A percentile compares a stretch with the other conserved stretches of the same genome.
Evolutionary conservation across 2,113 vertebrate genomes (phyloP).

Genomic region (Microcebus griseorufus): DNA sequence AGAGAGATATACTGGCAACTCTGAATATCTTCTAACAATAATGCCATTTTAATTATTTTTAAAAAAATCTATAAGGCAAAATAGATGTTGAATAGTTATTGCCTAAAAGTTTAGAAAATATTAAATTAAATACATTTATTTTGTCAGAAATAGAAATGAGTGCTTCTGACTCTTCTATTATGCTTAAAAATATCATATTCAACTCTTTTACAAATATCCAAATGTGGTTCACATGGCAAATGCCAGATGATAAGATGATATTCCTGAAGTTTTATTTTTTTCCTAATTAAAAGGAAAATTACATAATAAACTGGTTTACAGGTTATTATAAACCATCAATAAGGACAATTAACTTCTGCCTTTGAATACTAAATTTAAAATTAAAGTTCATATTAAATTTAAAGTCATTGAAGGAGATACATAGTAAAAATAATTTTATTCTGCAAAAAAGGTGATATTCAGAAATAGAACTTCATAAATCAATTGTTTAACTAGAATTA

Average conservation of each 20-base stretch:
- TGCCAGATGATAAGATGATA: not conserved
- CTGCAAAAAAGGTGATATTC: not conserved
- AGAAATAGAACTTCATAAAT: constrained; percentile 46
- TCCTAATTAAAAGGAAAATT: constrained; percentile 41
- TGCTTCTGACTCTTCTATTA: not conserved
- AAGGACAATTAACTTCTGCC: constrained; percentile 29
- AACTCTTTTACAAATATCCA: not conserved
- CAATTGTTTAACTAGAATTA: constrained; percentile 42
- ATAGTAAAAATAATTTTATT: constrained; percentile 53
- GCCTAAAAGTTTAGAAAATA: not conserved
- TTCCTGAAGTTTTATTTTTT: constrained; percentile 34
- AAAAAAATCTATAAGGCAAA: not conserved
- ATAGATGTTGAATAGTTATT: not conserved
- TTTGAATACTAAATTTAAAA: constrained; percentile 55
- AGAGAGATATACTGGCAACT: not conserved
- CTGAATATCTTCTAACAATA: not conserved
- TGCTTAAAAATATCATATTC: not conserved
- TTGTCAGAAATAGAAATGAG: not conserved
- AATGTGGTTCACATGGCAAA: not conserved
- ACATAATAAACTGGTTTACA: constrained; percentile 26
- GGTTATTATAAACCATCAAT: constrained; percentile 3
- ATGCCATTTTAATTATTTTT: not conserved
- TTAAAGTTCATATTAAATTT: constrained; percentile 49
- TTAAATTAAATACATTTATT: constrained; percentile 22
- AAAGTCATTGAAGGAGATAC: not conserved